These are phyloP conservation scores for Drosophila quinaria DNA, from an alignment of 2,888 invertebrate species.

Conservation along the genomic window DNA sequence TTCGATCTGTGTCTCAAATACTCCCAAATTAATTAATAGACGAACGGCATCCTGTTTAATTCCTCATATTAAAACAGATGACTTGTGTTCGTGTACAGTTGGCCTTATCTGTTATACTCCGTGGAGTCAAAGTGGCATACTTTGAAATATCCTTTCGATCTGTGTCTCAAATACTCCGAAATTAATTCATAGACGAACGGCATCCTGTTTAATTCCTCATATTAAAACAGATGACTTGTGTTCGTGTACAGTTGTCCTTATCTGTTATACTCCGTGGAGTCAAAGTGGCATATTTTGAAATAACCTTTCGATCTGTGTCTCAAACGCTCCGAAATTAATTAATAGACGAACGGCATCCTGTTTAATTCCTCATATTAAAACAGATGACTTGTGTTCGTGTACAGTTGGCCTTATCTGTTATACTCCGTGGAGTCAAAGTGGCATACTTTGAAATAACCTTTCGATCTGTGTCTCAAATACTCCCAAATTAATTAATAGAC, in stretches of 20 bases:
- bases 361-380: slow-evolving; percentile 40
- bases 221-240: slow-evolving; percentile 58
- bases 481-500: slow-evolving; percentile 29
- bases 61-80: slow-evolving; percentile 50
- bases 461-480: slow-evolving; percentile 54
- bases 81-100: slow-evolving; percentile 53
- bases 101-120: background rate
- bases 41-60: slow-evolving; percentile 58
- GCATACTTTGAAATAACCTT: slow-evolving; percentile 28
- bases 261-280: slow-evolving; percentile 35
- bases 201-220: slow-evolving; percentile 49
- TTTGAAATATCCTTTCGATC: slow-evolving; percentile 1
- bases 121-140: slow-evolving; percentile 38
- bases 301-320: slow-evolving; percentile 33
- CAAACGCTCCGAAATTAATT: slow-evolving; percentile 46
- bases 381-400: slow-evolving; percentile 59
- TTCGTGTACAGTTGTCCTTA: slow-evolving; percentile 30
- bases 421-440: slow-evolving; percentile 50
- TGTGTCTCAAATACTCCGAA: slow-evolving; percentile 49
- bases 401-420: slow-evolving; percentile 21
- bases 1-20: slow-evolving; percentile 41
- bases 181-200: slow-evolving; percentile 40
- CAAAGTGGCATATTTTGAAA: slow-evolving; percentile 53
- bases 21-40: slow-evolving; percentile 23
- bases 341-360: slow-evolving; percentile 57